Evolutionary conservation across 2,888 invertebrate species (phyloP).

Genomic region (Conops quadrifasciatus): DNA sequence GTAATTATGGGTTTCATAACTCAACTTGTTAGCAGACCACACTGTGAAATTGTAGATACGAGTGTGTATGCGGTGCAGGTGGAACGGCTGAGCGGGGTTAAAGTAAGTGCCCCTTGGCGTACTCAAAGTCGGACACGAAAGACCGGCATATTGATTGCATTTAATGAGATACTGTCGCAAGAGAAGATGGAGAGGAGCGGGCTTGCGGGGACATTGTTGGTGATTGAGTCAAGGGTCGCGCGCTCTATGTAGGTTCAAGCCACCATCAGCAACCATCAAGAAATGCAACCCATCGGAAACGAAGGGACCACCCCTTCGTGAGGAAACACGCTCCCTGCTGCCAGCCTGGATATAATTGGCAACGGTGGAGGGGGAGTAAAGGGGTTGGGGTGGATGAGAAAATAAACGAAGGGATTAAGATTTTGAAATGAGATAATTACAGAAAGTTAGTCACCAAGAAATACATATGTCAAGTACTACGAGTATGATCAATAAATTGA

Average conservation of each 20-base stretch:
- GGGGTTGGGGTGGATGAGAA: too few relatives aligned
- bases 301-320: conserved; percentile 38
- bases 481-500: too few relatives aligned
- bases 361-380: neutral
- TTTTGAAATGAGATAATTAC: too few relatives aligned
- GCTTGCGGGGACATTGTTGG: neutral
- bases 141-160: conserved; percentile 44
- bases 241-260: neutral
- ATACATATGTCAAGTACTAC: too few relatives aligned
- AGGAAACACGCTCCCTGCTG: too few relatives aligned
- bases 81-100: conserved; percentile 19
- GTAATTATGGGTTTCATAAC: conserved; percentile 38
- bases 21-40: conserved; percentile 41
- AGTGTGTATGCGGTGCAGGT: neutral
- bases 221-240: neutral
- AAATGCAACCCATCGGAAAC: conserved; percentile 42
- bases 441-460: too few relatives aligned
- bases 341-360: too few relatives aligned
- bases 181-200: neutral
- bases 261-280: neutral
- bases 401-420: too few relatives aligned
- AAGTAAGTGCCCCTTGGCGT: conserved; percentile 32
- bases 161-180: conserved; percentile 40
- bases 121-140: conserved; percentile 41
- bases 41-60: conserved; percentile 44